phyloP scores from a whole-genome alignment of 2,888 invertebrate genomes.

The Hydropsyche betteni region DNA sequence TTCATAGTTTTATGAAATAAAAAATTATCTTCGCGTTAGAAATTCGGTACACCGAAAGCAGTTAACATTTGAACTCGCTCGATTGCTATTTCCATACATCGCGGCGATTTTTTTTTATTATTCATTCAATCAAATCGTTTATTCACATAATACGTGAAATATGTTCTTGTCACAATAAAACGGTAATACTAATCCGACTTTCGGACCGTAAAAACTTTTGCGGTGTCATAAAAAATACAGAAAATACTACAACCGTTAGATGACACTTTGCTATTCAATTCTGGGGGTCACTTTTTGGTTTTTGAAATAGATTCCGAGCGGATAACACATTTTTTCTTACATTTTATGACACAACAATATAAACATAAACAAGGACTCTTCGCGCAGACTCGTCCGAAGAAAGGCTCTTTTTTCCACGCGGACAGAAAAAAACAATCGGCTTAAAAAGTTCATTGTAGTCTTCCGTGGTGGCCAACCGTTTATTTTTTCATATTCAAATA shows the following conservation, averaged over 20 bases:
- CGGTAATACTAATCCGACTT: slow-evolving; percentile 32
- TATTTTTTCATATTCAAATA: not conserved
- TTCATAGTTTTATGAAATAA: too few species aligned
- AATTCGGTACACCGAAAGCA: not conserved
- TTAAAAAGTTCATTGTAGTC: slow-evolving; percentile 4
- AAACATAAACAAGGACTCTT: slow-evolving; percentile 35
- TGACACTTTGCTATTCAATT: slow-evolving; percentile 13
- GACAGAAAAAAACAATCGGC: slow-evolving; percentile 7
- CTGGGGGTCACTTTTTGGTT: not conserved
- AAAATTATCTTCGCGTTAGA: not conserved
- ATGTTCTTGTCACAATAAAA: slow-evolving; percentile 30
- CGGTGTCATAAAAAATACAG: slow-evolving; percentile 4
- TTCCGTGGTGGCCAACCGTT: slow-evolving; percentile 9
- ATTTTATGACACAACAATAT: slow-evolving; percentile 26
- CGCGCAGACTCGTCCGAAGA: not conserved
- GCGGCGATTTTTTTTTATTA: not conserved
- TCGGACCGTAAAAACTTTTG: slow-evolving; percentile 31
- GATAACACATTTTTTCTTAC: slow-evolving; percentile 17
- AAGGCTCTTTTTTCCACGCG: too few species aligned
- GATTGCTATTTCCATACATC: not conserved
- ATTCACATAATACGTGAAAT: slow-evolving; percentile 19
- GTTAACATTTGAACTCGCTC: slow-evolving; percentile 21
- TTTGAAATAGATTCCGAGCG: slow-evolving; percentile 7
- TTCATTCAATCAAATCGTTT: not conserved
- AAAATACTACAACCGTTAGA: slow-evolving; percentile 17